Evolutionary conservation across 2,888 invertebrate species (phyloP), one percentile per base, ranked within the genome.

Genomic region (Thymelicus acteon): DNA sequence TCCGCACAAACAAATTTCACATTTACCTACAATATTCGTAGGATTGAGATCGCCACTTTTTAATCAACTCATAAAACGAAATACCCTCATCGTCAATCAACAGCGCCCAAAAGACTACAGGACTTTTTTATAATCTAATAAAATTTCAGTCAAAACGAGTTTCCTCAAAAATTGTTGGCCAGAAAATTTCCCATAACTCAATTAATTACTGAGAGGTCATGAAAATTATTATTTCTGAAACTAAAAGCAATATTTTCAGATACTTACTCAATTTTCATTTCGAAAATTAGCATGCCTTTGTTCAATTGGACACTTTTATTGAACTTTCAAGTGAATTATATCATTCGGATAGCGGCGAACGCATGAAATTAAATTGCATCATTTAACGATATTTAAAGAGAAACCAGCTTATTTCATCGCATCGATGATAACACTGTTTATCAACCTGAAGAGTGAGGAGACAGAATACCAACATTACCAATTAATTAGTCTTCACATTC

Each of bases 221-320:
- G 19, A 24, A 24, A 54, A 54, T 24, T 54, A 19, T 19, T 49
- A 54, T 54, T 54, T 10, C 54, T 54, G 24, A 31, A 54, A 31
- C 10, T 60, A 15, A 60, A 40, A 39, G 40, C 40, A 60, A 60
- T 40, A 60, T 60, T 60, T 49, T 64, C 64, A 19, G 64, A 64
- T 52, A n/a, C 37, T 39, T 58, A 39, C 49, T 64, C 64, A 37
- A 64, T 64, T 52, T 31, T 39, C 49, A 49, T 64, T 64, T 64
- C 37, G 52, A n/a, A 64, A 64, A 52, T 64, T 64, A 37, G 52
- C 60, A 60, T 60, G 52, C 64, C 64, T 52, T 64, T 48, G 60
- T 60, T 40, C 60, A 40, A 60, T 60, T 60, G 8, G 60, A 60
- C 60, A 60, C 60, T 60, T 60, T 60, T 40, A 40, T 60, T 60